Evolutionary conservation across 1,140 invertebrate genomes (phyloP), one percentile per base, ranked within the genome.

Genomic region (Scaptodrosophila lebanonensis): DNA sequence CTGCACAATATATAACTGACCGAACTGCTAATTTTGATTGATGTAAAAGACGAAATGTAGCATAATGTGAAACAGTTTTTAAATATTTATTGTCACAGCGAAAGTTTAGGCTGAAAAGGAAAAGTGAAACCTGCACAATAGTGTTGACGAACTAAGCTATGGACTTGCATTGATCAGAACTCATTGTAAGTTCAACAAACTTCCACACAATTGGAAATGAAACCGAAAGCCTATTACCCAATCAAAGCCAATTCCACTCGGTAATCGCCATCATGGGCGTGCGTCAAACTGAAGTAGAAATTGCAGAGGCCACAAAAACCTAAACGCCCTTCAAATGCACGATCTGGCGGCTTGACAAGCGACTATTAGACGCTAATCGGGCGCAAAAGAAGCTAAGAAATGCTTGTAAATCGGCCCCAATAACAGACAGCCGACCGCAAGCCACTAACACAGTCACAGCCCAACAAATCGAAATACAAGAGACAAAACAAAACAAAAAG

Each of bases 1-100:
- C 17, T 30, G 47, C 66, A 66, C 51, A 25, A 51, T 49, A 66
- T 58, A 40, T 48, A 42, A 43, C 25, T 73, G 68, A 77, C 79
- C 79, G 72, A 77, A 61, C 79, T 77, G 72, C 73, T 77, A 77
- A 77, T 79, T 77, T 72, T 77, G 72, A 77, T 77, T 67, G 73
- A 77, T 77, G 72, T 79, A 51, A 48, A 35, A 58, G 18, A 35
- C 38, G 32, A 50, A 53, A 58, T 58, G n/a, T n/a, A n/a, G n/a
- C n/a, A n/a, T n/a, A n/a, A n/a, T n/a, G n/a, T 54, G 45, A 44
- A 57, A 59, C 36, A 20, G 25, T 38, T 35, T 53, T 43, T 33
- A 17, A 17, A 9, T 27, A 18, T 8, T 15, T 16, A 38, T 30
- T 53, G 61, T 32, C 62, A 65, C 65, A 67, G 72, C 64, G 72